Conservation (phyloP, 92 coral and sea anemone species). For the Pocillopora meandrina region DNA sequence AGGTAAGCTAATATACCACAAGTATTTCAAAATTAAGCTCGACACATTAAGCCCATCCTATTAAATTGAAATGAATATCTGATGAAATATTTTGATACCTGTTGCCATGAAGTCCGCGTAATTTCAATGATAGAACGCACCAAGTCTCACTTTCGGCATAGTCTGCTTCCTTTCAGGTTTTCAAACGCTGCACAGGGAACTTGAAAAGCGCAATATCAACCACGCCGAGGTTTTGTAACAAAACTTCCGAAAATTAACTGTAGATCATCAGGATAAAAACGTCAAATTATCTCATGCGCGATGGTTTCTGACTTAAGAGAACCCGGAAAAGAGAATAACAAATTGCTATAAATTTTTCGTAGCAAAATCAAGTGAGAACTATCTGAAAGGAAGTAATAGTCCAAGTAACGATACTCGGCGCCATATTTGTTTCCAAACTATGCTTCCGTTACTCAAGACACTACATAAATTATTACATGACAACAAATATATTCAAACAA, state of each 20-base stretch:
- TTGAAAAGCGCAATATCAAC: conserved; percentile 10
- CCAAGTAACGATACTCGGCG: neutral
- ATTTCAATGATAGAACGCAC: neutral
- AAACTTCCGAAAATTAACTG: too few species aligned
- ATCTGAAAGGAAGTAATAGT: neutral
- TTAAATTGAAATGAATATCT: too few species aligned
- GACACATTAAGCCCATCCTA: too few species aligned
- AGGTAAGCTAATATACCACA: too few species aligned
- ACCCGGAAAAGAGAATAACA: neutral
- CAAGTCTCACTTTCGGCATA: neutral
- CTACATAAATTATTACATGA: conserved; percentile 4
- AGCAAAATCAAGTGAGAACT: neutral
- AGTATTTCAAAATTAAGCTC: too few species aligned
- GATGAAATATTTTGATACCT: neutral
- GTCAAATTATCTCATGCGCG: too few species aligned
- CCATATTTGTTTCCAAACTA: conserved; percentile 17
- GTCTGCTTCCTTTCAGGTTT: neutral
- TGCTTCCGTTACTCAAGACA: conserved; percentile 27
- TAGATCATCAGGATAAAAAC: too few species aligned
- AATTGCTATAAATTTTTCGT: neutral
- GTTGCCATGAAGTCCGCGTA: conserved; percentile 27
- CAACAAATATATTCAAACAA: neutral
- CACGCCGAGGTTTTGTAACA: too few species aligned
- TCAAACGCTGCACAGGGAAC: neutral
- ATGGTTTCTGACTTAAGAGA: too few species aligned